These are phyloP conservation scores for Brachystomella parvula DNA, from an alignment of 1,140 invertebrate genomes.

Conservation along the genomic window DNA sequence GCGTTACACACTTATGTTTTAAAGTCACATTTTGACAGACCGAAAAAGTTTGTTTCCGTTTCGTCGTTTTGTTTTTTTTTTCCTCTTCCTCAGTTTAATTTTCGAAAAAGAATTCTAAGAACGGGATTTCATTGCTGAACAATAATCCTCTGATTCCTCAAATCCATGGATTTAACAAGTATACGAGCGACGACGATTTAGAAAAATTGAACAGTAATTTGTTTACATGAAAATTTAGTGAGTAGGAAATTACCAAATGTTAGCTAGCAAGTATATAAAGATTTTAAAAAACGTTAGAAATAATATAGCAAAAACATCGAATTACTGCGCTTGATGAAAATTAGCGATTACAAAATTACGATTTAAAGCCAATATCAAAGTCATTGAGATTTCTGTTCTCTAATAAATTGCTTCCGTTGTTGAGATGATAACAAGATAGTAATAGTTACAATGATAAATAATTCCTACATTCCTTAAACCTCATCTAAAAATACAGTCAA, in stretches of 20 bases:
- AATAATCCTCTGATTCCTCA: too few relatives aligned
- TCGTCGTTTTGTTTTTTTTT: too few relatives aligned
- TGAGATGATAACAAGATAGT: too few relatives aligned
- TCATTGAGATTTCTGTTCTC: background rate
- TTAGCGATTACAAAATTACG: background rate
- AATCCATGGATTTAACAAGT: too few relatives aligned
- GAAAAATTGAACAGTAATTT: background rate
- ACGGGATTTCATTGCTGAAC: too few relatives aligned
- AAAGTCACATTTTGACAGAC: slow-evolving; percentile 10
- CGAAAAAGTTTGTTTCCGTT: slow-evolving; percentile 2
- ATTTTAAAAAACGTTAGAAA: background rate
- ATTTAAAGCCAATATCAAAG: background rate
- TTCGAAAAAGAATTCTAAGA: too few relatives aligned
- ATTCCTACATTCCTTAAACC: too few relatives aligned
- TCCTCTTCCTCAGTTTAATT: too few relatives aligned
- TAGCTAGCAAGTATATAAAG: background rate
- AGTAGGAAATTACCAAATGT: too few relatives aligned
- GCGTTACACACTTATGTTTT: background rate
- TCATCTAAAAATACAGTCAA: too few relatives aligned
- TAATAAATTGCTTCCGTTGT: background rate
- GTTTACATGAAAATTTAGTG: background rate
- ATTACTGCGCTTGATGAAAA: background rate
- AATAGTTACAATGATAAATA: too few relatives aligned
- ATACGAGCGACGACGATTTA: too few relatives aligned
- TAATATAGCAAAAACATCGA: background rate